phyloP scores from a whole-genome alignment of 2,797 vertebrate genomes.

The Malacoraja senta region DNA sequence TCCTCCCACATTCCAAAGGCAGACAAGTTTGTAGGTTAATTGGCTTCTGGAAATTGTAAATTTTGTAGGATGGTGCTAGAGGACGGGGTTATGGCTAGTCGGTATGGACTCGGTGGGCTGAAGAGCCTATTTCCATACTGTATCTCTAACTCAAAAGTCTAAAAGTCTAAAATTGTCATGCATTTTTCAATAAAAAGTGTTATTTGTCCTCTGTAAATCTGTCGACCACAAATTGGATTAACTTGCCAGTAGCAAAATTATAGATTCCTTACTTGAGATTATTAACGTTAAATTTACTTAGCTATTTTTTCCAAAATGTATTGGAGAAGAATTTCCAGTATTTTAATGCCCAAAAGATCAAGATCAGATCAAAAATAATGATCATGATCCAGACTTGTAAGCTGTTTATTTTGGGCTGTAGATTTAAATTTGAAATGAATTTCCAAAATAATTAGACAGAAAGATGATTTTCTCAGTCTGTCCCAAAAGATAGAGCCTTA shows the following conservation, averaged over 20 bases:
- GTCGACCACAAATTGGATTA: neutral
- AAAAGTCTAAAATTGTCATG: too few species aligned
- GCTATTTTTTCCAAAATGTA: neutral
- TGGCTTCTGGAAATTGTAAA: too few species aligned
- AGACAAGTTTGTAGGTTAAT: too few species aligned
- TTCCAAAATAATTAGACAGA: neutral
- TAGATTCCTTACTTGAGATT: neutral
- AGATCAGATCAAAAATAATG: neutral
- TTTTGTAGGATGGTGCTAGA: too few species aligned
- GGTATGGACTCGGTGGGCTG: too few species aligned
- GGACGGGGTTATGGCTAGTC: too few species aligned
- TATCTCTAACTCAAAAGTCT: too few species aligned
- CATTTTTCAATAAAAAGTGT: too few species aligned
- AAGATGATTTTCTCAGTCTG: neutral
- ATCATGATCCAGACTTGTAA: neutral
- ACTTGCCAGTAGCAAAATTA: neutral
- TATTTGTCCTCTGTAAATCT: neutral
- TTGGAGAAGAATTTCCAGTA: neutral
- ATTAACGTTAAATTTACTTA: neutral
- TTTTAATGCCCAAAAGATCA: neutral
- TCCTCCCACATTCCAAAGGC: too few species aligned
- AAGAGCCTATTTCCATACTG: too few species aligned
- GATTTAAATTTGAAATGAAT: neutral
- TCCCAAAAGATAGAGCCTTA: neutral
- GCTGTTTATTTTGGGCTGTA: neutral